Conservation (phyloP, 2,888 invertebrate genomes). For the Rhamnusium bicolor region DNA sequence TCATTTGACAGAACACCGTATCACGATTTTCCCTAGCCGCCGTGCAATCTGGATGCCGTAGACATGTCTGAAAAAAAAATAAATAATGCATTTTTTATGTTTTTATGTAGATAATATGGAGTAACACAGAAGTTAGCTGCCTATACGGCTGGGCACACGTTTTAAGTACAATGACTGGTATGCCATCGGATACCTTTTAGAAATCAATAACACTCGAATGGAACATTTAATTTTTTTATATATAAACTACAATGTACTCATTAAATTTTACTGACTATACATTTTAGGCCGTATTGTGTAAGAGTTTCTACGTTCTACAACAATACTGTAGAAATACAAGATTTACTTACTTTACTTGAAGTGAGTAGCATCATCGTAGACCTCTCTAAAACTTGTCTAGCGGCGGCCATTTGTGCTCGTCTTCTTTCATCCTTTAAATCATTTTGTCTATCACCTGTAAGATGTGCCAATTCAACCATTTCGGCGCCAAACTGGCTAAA, state of each 20-base stretch:
- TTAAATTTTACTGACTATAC: too few relatives aligned
- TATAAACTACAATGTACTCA: too few relatives aligned
- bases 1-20: slow-evolving; percentile 98
- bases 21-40: slow-evolving; percentile 96
- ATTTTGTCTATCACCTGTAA: slow-evolving; percentile 88
- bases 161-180: too few relatives aligned
- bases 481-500: slow-evolving; percentile 99
- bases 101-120: too few relatives aligned
- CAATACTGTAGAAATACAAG: background rate
- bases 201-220: too few relatives aligned
- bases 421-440: slow-evolving; percentile 94
- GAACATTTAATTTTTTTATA: too few relatives aligned
- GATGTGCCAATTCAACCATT: slow-evolving; percentile 98
- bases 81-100: too few relatives aligned
- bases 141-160: too few relatives aligned
- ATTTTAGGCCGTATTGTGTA: too few relatives aligned
- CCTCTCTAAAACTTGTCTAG: slow-evolving; percentile 94
- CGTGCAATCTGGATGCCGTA: slow-evolving; percentile 94
- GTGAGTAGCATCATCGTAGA: slow-evolving; percentile 98
- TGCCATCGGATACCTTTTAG: too few relatives aligned
- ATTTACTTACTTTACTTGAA: slow-evolving; percentile 87
- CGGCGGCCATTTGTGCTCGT: slow-evolving; percentile 96
- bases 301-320: background rate
- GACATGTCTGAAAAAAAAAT: slow-evolving; percentile 79
- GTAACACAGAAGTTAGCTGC: too few relatives aligned